These are phyloP conservation scores for Pterocles burchelli DNA, from an alignment of 2,113 vertebrate species.

Conservation along the genomic window DNA sequence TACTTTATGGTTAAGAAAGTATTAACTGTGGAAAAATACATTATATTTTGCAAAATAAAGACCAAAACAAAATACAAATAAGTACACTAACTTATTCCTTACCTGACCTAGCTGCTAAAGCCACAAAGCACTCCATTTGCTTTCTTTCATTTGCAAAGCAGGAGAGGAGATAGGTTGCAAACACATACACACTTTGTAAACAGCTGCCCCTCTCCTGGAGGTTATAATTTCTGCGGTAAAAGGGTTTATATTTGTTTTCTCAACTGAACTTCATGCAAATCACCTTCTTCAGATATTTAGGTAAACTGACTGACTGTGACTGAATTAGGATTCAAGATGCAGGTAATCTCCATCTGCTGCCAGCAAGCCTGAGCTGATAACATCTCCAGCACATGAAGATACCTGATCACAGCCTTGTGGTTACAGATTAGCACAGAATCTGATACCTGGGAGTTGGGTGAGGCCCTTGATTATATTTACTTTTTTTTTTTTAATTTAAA, in stretches of 20 bases:
- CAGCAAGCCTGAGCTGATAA: neutral
- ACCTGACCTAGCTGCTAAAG: neutral
- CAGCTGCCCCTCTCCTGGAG: neutral
- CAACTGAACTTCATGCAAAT: neutral
- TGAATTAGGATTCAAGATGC: neutral
- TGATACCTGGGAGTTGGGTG: neutral
- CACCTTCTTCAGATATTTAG: neutral
- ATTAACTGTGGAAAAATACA: neutral
- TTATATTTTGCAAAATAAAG: neutral
- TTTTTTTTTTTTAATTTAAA: neutral
- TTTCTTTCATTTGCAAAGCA: neutral
- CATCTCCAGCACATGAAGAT: neutral
- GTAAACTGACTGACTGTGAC: neutral
- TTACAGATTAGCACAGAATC: neutral
- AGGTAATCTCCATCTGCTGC: neutral
- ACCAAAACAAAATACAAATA: neutral
- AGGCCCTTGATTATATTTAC: neutral
- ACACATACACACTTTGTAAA: neutral
- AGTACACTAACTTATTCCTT: neutral
- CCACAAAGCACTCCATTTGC: neutral
- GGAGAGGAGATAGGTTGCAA: neutral
- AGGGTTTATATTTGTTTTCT: neutral
- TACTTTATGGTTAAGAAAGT: neutral
- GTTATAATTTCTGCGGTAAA: neutral
- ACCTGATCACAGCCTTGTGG: neutral